Evolutionary conservation across 2,888 invertebrate genomes (phyloP), one percentile per base, ranked within the genome.

Genomic region (Harpalus rufipes): DNA sequence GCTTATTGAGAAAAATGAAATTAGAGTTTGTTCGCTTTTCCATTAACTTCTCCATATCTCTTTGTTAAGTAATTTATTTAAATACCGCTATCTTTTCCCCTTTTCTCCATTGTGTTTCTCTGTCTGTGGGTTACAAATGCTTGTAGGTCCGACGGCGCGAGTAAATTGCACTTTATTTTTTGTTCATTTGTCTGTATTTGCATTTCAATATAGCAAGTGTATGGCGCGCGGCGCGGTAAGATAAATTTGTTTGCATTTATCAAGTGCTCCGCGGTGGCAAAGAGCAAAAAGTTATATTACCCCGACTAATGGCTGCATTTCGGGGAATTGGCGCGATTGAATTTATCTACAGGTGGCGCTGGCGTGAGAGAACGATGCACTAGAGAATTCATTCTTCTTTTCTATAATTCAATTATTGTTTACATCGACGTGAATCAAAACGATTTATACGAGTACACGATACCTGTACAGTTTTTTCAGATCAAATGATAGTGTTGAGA

Each of bases 181-280:
- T 86, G 86, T 86, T 86, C 86, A 86, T 86, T 86, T 85, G 78
- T 41, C 86, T 83, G 85, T 86, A 86, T 86, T 86, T 86, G 86
- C 86, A 86, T 86, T 86, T 86, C 86, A 86, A 86, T 86, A 86
- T 86, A 63, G 85, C 85, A 81, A 80, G 85, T 80, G 86, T 85
- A 83, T 85, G 80, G 85, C 82, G 84, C 81, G 84, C 85, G 83
- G 86, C 83, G 58, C 84, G 84, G 84, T 84, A 86, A 86, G 86
- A 86, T 86, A 86, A 86, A 86, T 86, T 86, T 86, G 86, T 86
- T 86, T 86, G 86, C 86, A 86, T 86, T 86, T 86, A 86, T 86
- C 86, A 86, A 85, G 76, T 76, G 76, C 81, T 82, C 85, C 82
- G 85, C 72, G 85, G 83, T 84, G 68, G 63, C 79, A 85, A 78